Conservation (phyloP, 2,797 vertebrate species). For the Poeciliopsis turneri region DNA sequence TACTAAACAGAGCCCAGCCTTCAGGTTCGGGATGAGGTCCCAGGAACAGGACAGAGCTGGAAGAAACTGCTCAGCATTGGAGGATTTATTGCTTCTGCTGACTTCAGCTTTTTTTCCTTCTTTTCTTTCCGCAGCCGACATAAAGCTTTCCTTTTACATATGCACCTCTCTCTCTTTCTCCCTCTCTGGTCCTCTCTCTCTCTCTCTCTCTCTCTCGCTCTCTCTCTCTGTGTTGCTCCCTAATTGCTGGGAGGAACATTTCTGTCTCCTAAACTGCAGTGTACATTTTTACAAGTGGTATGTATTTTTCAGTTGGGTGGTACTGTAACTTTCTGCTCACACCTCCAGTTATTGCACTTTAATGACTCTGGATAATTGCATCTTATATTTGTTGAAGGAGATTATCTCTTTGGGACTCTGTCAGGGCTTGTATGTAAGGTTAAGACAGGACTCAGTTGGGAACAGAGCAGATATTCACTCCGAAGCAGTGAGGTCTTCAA, state of each 20-base stretch:
- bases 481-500: conserved; percentile 59
- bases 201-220: conserved; percentile 21
- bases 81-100: conserved; percentile 77
- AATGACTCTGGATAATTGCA: conserved; percentile 74
- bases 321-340: conserved; percentile 69
- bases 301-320: conserved; percentile 69
- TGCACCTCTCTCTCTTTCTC: conserved; percentile 49
- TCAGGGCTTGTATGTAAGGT: conserved; percentile 47
- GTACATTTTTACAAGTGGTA: conserved; percentile 66
- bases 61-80: conserved; percentile 67
- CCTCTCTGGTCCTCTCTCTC: conserved; percentile 33
- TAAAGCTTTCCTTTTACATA: conserved; percentile 70
- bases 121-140: conserved; percentile 58
- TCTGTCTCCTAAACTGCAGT: conserved; percentile 61
- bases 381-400: conserved; percentile 67
- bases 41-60: conserved; percentile 63
- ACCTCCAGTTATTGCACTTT: conserved; percentile 73
- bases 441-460: conserved; percentile 28
- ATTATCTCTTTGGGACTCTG: conserved; percentile 64
- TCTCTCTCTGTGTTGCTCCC: conserved; percentile 32
- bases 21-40: conserved; percentile 60
- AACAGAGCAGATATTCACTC: conserved; percentile 63
- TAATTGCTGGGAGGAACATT: conserved; percentile 74
- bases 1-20: conserved; percentile 68
- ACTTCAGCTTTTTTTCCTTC: conserved; percentile 66